These are phyloP conservation scores for Uloborus diversus DNA, from an alignment of 1,140 invertebrate species.

Conservation along the genomic window DNA sequence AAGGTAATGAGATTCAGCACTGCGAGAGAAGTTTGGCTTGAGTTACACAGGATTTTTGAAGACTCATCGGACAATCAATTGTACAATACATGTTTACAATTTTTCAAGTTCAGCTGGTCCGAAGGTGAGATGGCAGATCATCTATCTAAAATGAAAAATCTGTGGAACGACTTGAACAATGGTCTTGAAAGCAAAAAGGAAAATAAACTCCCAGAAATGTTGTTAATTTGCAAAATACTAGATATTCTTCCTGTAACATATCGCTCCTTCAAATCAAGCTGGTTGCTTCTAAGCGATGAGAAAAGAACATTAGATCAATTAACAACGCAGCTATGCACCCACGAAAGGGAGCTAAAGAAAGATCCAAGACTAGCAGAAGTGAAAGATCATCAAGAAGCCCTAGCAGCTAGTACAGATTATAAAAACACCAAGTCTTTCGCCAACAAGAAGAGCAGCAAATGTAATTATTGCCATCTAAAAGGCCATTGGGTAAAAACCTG, in stretches of 20 bases:
- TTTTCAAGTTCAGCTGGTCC: too few relatives aligned
- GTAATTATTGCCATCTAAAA: constrained; percentile 20
- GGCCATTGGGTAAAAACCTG: constrained; percentile 24
- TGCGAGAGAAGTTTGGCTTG: too few relatives aligned
- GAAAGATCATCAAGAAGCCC: neutral
- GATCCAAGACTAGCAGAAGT: neutral
- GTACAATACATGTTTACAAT: too few relatives aligned
- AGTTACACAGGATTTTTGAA: too few relatives aligned
- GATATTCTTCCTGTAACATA: neutral
- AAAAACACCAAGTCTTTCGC: neutral
- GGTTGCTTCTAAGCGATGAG: constrained; percentile 14
- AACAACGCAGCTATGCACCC: constrained; percentile 13
- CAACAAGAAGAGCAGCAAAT: neutral
- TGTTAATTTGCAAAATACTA: neutral
- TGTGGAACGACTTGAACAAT: neutral
- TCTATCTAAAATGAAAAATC: constrained; percentile 2
- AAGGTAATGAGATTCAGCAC: too few relatives aligned
- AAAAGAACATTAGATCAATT: constrained; percentile 20
- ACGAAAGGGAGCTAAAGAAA: constrained; percentile 9
- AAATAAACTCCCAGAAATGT: neutral
- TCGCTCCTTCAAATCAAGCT: constrained; percentile 13
- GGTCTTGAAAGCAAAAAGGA: neutral
- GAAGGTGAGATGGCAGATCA: neutral
- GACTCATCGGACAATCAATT: too few relatives aligned
- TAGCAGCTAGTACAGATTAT: neutral